phyloP scores from a whole-genome alignment of 2,888 invertebrate genomes.

The Seira ritae region DNA sequence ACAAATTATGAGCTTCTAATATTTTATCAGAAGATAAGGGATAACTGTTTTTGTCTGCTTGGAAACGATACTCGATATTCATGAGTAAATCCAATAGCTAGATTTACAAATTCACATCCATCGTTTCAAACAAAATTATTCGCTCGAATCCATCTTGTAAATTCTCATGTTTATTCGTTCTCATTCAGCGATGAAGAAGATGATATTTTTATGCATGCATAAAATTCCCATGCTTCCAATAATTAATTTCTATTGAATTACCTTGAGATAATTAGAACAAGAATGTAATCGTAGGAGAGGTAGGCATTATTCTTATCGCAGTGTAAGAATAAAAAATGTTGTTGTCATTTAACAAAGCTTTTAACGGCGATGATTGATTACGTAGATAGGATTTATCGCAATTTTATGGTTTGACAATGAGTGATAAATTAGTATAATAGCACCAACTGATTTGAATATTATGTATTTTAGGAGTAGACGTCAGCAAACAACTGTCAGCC shows the following conservation, averaged over 20 bases:
- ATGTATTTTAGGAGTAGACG: constrained; percentile 31
- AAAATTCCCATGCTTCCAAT: too few relatives aligned
- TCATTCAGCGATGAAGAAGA: too few relatives aligned
- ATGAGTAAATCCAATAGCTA: too few relatives aligned
- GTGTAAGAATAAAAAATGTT: neutral
- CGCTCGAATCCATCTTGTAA: too few relatives aligned
- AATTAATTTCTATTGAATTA: too few relatives aligned
- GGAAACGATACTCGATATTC: too few relatives aligned
- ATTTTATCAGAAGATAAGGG: neutral
- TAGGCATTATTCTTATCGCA: neutral
- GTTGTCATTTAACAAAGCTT: neutral
- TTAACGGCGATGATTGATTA: neutral
- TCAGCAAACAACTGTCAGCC: constrained; percentile 28
- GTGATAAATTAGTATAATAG: neutral
- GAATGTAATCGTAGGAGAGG: neutral
- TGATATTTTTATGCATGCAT: too few relatives aligned
- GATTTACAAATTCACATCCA: too few relatives aligned
- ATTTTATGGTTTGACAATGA: neutral
- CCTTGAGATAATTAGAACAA: neutral
- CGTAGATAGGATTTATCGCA: neutral
- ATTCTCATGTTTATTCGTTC: too few relatives aligned
- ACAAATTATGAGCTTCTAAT: neutral
- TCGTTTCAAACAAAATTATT: too few relatives aligned
- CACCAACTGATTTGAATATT: neutral
- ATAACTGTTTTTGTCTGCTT: too few relatives aligned